A percentile compares a stretch with the other conserved stretches of the same genome.
Conservation (phyloP, 2,888 invertebrate genomes). For the Nemapogon koenigi region DNA sequence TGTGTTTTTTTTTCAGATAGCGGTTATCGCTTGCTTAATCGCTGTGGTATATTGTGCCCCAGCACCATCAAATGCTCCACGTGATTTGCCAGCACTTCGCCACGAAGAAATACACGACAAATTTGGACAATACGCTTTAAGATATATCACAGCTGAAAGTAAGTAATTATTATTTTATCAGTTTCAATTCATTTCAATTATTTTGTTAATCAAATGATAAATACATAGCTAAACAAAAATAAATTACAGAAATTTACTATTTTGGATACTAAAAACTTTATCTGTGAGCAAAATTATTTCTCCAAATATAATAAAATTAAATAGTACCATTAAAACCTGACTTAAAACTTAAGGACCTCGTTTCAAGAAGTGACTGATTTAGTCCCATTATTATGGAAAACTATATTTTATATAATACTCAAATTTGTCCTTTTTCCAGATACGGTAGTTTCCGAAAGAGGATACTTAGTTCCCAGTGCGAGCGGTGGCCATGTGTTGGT, state of each 20-base stretch:
- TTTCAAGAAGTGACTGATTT: too few relatives aligned
- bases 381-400: too few relatives aligned
- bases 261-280: too few relatives aligned
- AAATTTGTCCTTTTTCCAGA: slow-evolving; percentile 19
- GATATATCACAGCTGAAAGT: slow-evolving; percentile 34
- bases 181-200: not conserved
- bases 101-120: slow-evolving; percentile 33
- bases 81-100: slow-evolving; percentile 25
- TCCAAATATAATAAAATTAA: too few relatives aligned
- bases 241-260: too few relatives aligned
- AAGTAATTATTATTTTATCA: slow-evolving; percentile 16
- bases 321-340: too few relatives aligned
- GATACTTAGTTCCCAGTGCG: slow-evolving; percentile 24
- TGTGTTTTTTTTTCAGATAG: slow-evolving; percentile 21
- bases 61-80: slow-evolving; percentile 12
- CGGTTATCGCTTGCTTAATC: slow-evolving; percentile 23
- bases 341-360: too few relatives aligned
- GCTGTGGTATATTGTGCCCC: slow-evolving; percentile 19
- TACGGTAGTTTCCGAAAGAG: slow-evolving; percentile 34
- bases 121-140: slow-evolving; percentile 29
- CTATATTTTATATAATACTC: slow-evolving; percentile 1
- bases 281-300: too few relatives aligned
- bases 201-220: not conserved
- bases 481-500: slow-evolving; percentile 28
- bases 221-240: too few relatives aligned